Evolutionary conservation across 1,140 invertebrate genomes (phyloP).

Genomic region (Plodia interpunctella): DNA sequence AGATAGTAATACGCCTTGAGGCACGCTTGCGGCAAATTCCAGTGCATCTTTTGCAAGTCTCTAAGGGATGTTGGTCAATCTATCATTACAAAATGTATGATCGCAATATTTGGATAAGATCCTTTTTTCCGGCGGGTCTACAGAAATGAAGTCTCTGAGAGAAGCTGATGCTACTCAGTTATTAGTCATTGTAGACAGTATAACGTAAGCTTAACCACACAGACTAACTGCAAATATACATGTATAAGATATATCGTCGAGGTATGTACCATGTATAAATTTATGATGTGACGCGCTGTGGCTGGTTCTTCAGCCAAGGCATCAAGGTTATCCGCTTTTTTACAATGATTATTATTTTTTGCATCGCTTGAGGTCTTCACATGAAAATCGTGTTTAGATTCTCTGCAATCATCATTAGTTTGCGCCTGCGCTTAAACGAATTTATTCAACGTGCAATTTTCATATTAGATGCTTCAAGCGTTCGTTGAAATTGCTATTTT

Average conservation of each 20-base stretch:
- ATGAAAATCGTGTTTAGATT: constrained; percentile 6
- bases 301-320: constrained; percentile 6
- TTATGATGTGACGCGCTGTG: constrained; percentile 14
- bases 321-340: constrained; percentile 38
- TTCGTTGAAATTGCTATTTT: background rate
- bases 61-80: too few species aligned
- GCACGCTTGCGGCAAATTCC: background rate
- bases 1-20: too few species aligned
- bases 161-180: background rate
- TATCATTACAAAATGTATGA: too few species aligned
- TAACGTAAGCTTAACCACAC: background rate
- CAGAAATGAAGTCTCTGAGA: too few species aligned
- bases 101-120: too few species aligned
- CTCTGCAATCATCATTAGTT: constrained; percentile 7
- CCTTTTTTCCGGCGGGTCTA: background rate
- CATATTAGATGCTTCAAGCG: background rate
- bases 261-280: constrained; percentile 9
- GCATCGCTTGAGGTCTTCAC: constrained; percentile 4
- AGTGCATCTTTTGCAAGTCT: background rate
- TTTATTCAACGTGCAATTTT: constrained; percentile 1
- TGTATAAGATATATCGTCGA: background rate
- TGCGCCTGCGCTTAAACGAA: constrained; percentile 3
- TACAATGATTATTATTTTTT: constrained; percentile 28
- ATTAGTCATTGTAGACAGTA: background rate
- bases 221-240: background rate